Conservation (phyloP, 2,797 vertebrate species). For the Manis pentadactyla region DNA sequence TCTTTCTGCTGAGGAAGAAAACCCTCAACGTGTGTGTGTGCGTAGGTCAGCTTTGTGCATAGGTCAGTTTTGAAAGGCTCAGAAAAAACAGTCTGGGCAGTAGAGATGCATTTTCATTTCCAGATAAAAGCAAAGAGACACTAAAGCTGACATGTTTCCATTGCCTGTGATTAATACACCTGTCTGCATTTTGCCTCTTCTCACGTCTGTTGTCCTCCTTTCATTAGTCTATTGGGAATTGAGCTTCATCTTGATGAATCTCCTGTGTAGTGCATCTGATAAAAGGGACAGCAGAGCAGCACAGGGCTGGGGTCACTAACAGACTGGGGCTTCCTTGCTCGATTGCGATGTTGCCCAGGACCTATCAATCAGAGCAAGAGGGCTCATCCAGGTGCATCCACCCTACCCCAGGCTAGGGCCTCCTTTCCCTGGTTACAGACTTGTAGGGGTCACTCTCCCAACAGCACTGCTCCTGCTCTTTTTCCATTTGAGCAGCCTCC, state of each 20-base stretch:
- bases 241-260: constrained; percentile 68
- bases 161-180: constrained; percentile 61
- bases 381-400: not conserved
- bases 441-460: not conserved
- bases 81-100: constrained; percentile 17
- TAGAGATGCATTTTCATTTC: constrained; percentile 66
- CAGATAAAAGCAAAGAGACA: constrained; percentile 61
- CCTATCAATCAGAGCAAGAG: not conserved
- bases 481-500: not conserved
- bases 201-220: constrained; percentile 40
- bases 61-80: constrained; percentile 6
- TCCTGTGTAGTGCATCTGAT: constrained; percentile 54
- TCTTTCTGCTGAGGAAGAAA: constrained; percentile 37
- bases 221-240: constrained; percentile 39
- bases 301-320: not conserved
- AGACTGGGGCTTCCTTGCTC: not conserved
- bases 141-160: constrained; percentile 52
- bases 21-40: not conserved
- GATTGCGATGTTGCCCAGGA: not conserved
- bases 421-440: not conserved
- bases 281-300: not conserved
- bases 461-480: not conserved
- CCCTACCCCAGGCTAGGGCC: not conserved
- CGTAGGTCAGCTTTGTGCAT: not conserved
- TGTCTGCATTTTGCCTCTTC: constrained; percentile 30